Base-by-base conservation (phyloP, 92 coral and sea anemone genomes). In the Phymanthus crucifer region DNA sequence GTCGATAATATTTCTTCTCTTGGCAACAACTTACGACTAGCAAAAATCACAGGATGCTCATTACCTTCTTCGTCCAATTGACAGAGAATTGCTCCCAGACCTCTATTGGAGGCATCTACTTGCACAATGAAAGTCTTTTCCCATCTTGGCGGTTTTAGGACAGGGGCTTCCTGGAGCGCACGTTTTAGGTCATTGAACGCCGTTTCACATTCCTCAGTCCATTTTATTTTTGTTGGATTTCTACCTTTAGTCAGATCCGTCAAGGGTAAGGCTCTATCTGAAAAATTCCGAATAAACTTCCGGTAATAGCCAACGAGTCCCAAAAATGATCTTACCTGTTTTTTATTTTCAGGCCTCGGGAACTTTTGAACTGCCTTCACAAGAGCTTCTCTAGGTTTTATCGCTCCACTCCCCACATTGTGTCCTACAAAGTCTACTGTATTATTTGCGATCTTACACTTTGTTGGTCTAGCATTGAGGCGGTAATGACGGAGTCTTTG, bases 231-330 rank as follows among this genome's bases (percentile, higher is more conserved):
- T 6, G 34, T 65, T 16, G 86, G 89, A 21, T 47, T 52, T 7
- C 6, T 65, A 1, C 71, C 77, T 35, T 50, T 74, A 2, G 87
- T 77, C 4, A 87, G 40, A 26, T 77, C 86, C 2, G 83, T 81
- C 16, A 87, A 75, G 1, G 54, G 52, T 2, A 17, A 34, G 4
- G 86, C 85, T 33, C 19, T 70, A 0, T 54, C 83, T 0, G 90
- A 24, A 57, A 75, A 86, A 37, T 68, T 58, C 8, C 58, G 54
- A 32, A 80, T 80, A 67, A 86, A 80, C 23, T 80, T 74, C 4
- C 78, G 23, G 21, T 86, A 86, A 67, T 81, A 80, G 13, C 78
- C 89, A 0, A 37, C 64, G 11, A 86, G 45, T 70, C 90, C 90
- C 16, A 76, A 37, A 82, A 75, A 86, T 13, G 86, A 81, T 27